Percentiles rank a stretch among this genome's conserved stretches.
Evolutionary conservation across 2,113 vertebrate genomes (phyloP).

Genomic region (Eurystomus gularis): DNA sequence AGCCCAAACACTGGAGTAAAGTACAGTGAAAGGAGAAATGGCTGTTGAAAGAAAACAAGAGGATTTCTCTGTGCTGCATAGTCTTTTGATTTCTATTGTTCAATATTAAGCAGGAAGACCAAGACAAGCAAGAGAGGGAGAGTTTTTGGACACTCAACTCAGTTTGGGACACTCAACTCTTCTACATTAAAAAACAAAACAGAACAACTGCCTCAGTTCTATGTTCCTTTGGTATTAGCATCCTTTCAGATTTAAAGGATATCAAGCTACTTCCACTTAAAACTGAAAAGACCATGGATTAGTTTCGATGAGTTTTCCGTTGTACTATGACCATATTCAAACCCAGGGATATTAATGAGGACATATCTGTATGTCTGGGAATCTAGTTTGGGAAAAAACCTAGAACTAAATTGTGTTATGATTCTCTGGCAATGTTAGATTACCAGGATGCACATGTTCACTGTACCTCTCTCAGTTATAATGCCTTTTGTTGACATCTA

Average conservation of each 20-base stretch:
- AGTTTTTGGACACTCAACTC: neutral
- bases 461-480: neutral
- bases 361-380: neutral
- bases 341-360: neutral
- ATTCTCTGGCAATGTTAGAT: neutral
- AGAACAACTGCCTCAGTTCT: no score
- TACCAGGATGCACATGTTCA: neutral
- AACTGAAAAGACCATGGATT: neutral
- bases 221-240: neutral
- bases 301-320: neutral
- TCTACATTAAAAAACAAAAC: neutral
- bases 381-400: neutral
- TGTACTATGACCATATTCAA: neutral
- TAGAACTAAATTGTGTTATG: neutral
- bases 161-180: neutral
- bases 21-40: neutral
- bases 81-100: neutral
- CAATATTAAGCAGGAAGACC: neutral
- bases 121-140: neutral
- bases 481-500: neutral
- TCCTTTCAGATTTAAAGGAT: neutral
- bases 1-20: neutral
- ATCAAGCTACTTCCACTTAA: neutral
- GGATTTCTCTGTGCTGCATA: neutral
- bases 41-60: neutral